Base-by-base conservation (phyloP, 2,888 invertebrate genomes). In the Bugula neritina region DNA sequence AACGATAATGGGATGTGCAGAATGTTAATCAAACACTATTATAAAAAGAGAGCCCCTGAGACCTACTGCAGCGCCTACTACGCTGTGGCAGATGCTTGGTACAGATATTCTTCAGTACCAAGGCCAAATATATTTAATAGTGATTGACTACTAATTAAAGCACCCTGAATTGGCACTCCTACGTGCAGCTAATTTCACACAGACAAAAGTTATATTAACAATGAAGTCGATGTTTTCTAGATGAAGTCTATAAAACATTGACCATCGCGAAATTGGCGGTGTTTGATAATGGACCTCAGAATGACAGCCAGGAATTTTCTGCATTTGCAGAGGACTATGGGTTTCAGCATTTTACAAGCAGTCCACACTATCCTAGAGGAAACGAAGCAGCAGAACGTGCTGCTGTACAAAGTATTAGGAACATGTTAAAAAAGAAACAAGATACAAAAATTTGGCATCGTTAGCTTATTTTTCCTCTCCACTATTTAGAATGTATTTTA, bases 141-240 rank as follows among this genome's bases (percentile, higher is more conserved):
- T 58, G 1, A 57, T 73, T n/a, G 73, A 73, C 23, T 73, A 71
- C 17, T 71, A 23, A 27, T 73, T 58, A 0, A 35, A 70, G 1
- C 71, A 25, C 21, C 29, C 71, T 10, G 72, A 73, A 54, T 27
- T 73, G 5, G 72, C 71, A n/a, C 35, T 35, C 1, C 58, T 72
- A 25, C 5, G 17, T 0, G 54, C 5, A 5, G 21, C 3, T 25
- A n/a, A 35, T 5, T 71, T 71, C 0, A n/a, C n/a, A n/a, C n/a
- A n/a, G n/a, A n/a, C n/a, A n/a, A n/a, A n/a, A n/a, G n/a, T n/a
- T n/a, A n/a, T n/a, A n/a, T n/a, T n/a, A n/a, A n/a, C n/a, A n/a
- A n/a, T n/a, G n/a, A n/a, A n/a, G n/a, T n/a, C n/a, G n/a, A n/a
- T n/a, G n/a, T n/a, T n/a, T n/a, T n/a, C n/a, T n/a, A n/a, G n/a